phyloP scores from a whole-genome alignment of 2,113 vertebrate genomes.

The Melanerpes formicivorus region DNA sequence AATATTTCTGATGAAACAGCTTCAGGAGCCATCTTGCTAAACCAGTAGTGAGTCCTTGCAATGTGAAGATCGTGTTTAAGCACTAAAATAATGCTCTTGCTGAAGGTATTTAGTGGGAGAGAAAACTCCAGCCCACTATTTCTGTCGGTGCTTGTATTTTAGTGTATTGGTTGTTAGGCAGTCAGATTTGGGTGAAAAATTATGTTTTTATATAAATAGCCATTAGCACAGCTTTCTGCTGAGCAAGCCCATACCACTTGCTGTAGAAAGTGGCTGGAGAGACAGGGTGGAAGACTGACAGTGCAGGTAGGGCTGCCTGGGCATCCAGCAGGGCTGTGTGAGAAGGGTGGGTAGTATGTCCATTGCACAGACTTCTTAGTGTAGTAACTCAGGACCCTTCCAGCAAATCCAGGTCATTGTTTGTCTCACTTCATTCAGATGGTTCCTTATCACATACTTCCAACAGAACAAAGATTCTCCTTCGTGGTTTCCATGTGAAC shows the following conservation, averaged over 20 bases:
- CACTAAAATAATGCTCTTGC: background rate
- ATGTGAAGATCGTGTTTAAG: background rate
- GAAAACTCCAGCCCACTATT: background rate
- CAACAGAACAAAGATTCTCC: background rate
- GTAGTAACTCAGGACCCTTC: background rate
- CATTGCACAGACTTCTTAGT: accelerated
- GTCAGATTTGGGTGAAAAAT: background rate
- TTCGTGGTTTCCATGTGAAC: background rate
- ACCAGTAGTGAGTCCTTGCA: background rate
- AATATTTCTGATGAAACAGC: background rate
- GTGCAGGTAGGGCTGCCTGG: too few relatives aligned
- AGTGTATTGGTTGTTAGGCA: background rate
- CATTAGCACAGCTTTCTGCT: background rate
- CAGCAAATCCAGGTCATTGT: background rate
- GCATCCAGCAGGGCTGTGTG: background rate
- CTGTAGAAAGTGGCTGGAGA: background rate
- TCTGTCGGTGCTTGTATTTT: background rate
- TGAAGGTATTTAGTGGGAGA: background rate
- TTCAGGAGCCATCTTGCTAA: background rate
- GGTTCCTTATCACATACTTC: accelerated
- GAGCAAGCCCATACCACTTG: background rate
- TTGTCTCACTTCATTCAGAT: accelerated
- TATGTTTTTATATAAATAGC: background rate
- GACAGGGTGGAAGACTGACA: background rate
- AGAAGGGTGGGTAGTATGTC: background rate